Conservation (phyloP, 2,113 vertebrate genomes). For the Helogale parvula region DNA sequence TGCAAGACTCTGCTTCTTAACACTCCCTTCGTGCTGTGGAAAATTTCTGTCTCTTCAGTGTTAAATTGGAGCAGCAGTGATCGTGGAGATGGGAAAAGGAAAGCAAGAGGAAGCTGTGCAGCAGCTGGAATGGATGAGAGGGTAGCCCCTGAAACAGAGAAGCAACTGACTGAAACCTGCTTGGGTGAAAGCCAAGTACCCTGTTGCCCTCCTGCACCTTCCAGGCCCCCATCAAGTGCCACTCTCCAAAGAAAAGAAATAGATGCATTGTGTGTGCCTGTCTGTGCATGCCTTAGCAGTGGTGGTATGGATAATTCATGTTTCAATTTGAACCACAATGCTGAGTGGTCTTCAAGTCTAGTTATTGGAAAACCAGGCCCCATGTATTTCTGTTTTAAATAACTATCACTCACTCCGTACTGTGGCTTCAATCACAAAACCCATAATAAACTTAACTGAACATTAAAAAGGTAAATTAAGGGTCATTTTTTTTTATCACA, state of each 20-base stretch:
- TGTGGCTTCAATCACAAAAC: not conserved
- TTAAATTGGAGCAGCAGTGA: not conserved
- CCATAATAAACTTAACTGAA: not conserved
- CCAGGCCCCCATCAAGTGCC: not conserved
- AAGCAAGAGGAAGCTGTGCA: not conserved
- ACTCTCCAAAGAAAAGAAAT: not conserved
- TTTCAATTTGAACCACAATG: not conserved
- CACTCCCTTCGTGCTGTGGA: not conserved
- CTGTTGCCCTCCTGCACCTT: not conserved
- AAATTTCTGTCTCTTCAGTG: not conserved
- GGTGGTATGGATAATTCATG: not conserved
- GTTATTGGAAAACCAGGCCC: not conserved
- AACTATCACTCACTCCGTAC: not conserved
- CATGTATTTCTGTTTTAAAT: constrained; percentile 15
- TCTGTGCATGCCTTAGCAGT: not conserved
- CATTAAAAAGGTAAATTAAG: not conserved
- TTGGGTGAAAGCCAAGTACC: not conserved
- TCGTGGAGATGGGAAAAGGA: not conserved
- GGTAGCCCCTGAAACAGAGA: not conserved
- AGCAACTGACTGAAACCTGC: not conserved
- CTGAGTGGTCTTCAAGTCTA: not conserved
- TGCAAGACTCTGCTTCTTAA: not conserved
- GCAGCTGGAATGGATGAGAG: not conserved
- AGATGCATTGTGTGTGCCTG: not conserved
- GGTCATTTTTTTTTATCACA: not conserved